phyloP scores from a whole-genome alignment of 1,140 invertebrate species.

The Pseudomyrmex dendroicus region DNA sequence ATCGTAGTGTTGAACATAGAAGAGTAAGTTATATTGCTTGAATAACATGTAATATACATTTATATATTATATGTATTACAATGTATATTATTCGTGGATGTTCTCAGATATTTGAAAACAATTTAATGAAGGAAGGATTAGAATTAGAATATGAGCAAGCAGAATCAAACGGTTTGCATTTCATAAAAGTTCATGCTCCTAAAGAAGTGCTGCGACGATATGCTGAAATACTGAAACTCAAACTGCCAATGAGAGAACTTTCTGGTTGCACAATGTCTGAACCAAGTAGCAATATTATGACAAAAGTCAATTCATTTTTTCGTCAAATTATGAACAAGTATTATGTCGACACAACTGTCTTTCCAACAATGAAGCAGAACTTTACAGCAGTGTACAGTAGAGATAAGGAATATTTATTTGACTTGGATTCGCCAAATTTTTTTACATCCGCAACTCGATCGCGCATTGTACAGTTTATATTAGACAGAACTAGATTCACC shows the following conservation, averaged over 20 bases:
- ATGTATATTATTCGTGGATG: neutral
- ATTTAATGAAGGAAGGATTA: conserved; percentile 89
- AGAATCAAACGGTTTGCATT: conserved; percentile 87
- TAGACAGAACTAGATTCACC: conserved; percentile 94
- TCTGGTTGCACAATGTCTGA: conserved; percentile 87
- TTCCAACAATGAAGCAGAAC: conserved; percentile 90
- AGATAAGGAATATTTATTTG: conserved; percentile 96
- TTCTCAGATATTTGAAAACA: conserved; percentile 87
- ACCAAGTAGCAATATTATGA: conserved; percentile 87
- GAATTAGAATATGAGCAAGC: conserved; percentile 88
- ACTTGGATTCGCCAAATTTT: conserved; percentile 92
- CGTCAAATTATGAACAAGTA: conserved; percentile 87
- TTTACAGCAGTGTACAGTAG: conserved; percentile 94
- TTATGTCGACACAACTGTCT: conserved; percentile 88
- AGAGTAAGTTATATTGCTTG: conserved; percentile 67
- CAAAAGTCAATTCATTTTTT: conserved; percentile 87
- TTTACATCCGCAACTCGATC: conserved; percentile 94
- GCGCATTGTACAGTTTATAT: conserved; percentile 95
- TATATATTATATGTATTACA: neutral
- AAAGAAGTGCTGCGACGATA: conserved; percentile 94
- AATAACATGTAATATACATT: neutral
- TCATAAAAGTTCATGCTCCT: conserved; percentile 95
- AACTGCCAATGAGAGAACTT: conserved; percentile 97
- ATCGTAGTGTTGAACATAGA: conserved; percentile 70
- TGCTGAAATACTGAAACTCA: conserved; percentile 96